Evolutionary conservation across 2,113 vertebrate genomes (phyloP), one percentile per base, ranked within the genome.

Genomic region (Rhinolophus ferrumequinum): DNA sequence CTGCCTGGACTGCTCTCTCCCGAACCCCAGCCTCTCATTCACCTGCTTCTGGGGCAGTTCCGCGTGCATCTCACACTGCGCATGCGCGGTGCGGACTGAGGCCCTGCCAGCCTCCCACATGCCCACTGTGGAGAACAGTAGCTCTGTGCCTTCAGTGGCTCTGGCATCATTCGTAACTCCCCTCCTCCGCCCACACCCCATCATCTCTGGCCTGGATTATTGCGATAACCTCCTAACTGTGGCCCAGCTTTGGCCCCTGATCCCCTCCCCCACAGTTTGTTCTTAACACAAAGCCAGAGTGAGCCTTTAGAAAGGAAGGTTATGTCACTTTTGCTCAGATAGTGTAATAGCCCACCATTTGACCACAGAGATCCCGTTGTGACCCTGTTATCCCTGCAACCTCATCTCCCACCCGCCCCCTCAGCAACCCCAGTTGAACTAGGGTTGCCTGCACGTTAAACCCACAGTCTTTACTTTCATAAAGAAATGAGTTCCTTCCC

Each of bases 31-130:
- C 35, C 76, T 75, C 47, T 24, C 3, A 10, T 33, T 67, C n/a
- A n/a, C 50, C 88, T 60, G 66, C 15, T 15, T 60, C 52, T 69
- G 24, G 2, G 3, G 56, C 33, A 19, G 62, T 22, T n/a, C 54
- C 2, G 4, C 0, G 8, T 19, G 75, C 3, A 6, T 21, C 38
- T 77, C 82, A 38, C 41, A 73, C 38, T 26, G 44, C 28, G 6
- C 28, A 0, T n/a, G 35, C 22, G 47, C 66, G 0, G 21, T 22
- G 30, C 2, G 3, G 38, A 30, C 44, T 22, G 11, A 58, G 2
- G 15, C 5, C 44, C 47, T 13, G 13, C 24, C 15, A 0, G 0
- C 52, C 30, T 56, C n/a, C 52, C 30, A 13, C 3, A 22, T n/a
- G 41, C 13, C 33, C 4, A 19, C 28, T n/a, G 3, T 0, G 1